phyloP scores from a whole-genome alignment of 1,140 invertebrate genomes.

The Lepidurus couesii region DNA sequence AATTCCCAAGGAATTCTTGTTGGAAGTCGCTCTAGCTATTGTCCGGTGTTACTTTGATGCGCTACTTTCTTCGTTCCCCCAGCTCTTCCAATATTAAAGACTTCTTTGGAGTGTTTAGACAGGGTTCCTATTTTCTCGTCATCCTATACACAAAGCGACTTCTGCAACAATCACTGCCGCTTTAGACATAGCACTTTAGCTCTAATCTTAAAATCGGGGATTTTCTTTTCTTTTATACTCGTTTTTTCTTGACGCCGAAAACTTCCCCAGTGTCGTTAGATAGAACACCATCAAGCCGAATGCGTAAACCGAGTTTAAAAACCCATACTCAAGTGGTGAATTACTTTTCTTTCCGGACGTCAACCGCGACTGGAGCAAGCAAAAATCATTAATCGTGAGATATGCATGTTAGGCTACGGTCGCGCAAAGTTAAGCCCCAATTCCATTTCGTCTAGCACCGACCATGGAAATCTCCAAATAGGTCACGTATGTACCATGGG shows the following conservation, averaged over 20 bases:
- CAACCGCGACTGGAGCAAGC: background rate
- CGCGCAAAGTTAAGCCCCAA: background rate
- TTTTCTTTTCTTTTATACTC: background rate
- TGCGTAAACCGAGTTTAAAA: background rate
- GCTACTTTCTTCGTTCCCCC: background rate
- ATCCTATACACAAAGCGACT: background rate
- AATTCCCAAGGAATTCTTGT: slow-evolving; percentile 2
- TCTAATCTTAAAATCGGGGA: background rate
- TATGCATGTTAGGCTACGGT: background rate
- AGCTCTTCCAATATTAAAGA: background rate
- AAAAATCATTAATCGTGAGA: background rate
- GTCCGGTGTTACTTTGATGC: background rate
- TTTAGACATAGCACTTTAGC: background rate
- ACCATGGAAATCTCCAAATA: background rate
- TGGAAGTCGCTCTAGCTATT: background rate
- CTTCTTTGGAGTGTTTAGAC: slow-evolving; percentile 4
- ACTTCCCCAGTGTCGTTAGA: background rate
- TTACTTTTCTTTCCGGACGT: background rate
- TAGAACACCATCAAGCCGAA: background rate
- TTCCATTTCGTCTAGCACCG: background rate
- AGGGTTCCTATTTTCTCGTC: slow-evolving; percentile 4
- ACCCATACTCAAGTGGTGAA: background rate
- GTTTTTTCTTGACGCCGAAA: background rate
- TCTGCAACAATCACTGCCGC: too few species aligned
- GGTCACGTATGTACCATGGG: background rate